Evolutionary conservation across 2,113 vertebrate species (phyloP).

Genomic region (Sminthopsis crassicaudata): DNA sequence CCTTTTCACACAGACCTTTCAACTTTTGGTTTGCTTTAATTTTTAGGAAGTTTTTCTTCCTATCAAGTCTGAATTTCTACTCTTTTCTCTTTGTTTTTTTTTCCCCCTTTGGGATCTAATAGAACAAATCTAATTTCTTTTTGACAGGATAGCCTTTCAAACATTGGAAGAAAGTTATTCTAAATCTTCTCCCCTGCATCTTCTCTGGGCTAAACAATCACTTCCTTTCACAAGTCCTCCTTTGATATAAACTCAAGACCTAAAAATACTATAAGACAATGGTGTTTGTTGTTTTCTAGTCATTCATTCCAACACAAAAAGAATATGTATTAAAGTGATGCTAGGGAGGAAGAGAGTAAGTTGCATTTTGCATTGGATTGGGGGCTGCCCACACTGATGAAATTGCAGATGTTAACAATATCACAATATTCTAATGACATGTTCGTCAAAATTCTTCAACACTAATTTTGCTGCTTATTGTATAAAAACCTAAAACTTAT

Average conservation of each 20-base stretch:
- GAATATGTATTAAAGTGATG: neutral
- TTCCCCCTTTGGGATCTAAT: neutral
- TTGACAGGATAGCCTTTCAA: neutral
- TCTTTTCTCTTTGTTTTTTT: neutral
- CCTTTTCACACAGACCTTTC: neutral
- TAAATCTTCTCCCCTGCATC: neutral
- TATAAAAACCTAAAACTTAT: neutral
- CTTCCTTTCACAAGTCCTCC: neutral
- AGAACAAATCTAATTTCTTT: neutral
- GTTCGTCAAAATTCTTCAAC: neutral
- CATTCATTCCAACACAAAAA: neutral
- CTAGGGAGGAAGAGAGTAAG: neutral
- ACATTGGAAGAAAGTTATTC: neutral
- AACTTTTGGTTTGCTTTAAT: neutral
- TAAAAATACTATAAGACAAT: neutral
- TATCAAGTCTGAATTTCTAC: neutral
- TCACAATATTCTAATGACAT: neutral
- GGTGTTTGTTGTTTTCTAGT: neutral
- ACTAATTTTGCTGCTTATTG: constrained; percentile 11
- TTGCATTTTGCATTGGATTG: neutral
- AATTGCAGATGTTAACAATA: neutral
- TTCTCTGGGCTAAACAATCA: neutral
- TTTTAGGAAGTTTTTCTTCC: neutral
- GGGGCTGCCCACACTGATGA: neutral
- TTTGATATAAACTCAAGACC: neutral